Percentiles rank a stretch among this genome's conserved stretches.
Evolutionary conservation across 2,888 invertebrate species (phyloP).

Genomic region (Drosophila colorata): DNA sequence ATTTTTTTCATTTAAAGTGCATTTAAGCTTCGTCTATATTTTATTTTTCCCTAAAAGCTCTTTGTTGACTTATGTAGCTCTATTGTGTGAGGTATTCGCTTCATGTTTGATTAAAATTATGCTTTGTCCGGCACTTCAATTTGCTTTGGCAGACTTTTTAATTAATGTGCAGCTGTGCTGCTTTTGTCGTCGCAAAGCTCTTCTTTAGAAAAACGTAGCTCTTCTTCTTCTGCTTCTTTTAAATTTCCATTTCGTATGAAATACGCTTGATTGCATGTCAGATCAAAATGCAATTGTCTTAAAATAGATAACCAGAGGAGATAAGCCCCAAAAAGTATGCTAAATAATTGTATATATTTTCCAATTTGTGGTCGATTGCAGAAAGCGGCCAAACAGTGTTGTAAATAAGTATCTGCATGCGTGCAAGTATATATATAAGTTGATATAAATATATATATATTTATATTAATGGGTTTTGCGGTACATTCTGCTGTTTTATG

Average conservation of each 20-base stretch:
- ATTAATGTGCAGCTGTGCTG: constrained; percentile 53
- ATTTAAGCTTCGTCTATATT: constrained; percentile 1
- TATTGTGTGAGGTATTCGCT: constrained; percentile 40
- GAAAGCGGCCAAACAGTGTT: constrained; percentile 21
- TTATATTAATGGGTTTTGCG: constrained; percentile 46
- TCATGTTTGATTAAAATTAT: constrained; percentile 76
- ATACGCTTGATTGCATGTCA: constrained; percentile 1
- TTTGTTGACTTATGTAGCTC: constrained; percentile 3
- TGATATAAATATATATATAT: constrained; percentile 11
- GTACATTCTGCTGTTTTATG: constrained; percentile 49
- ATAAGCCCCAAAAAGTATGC: constrained; percentile 15
- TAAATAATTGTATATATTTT: constrained; percentile 5
- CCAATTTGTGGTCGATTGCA: constrained; percentile 17
- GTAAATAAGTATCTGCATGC: constrained; percentile 29
- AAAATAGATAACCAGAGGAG: neutral
- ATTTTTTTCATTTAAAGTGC: constrained; percentile 2
- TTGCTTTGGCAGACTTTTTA: constrained; percentile 69
- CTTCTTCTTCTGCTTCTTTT: neutral
- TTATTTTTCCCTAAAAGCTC: neutral
- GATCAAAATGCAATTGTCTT: constrained; percentile 5
- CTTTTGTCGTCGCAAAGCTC: neutral
- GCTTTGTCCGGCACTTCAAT: constrained; percentile 66
- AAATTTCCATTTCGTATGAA: neutral
- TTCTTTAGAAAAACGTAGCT: too few relatives aligned
- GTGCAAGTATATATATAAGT: constrained; percentile 14